A percentile compares a stretch with the other conserved stretches of the same genome.
Conservation (phyloP, 1,140 invertebrate genomes). For the Eumaeus atala region DNA sequence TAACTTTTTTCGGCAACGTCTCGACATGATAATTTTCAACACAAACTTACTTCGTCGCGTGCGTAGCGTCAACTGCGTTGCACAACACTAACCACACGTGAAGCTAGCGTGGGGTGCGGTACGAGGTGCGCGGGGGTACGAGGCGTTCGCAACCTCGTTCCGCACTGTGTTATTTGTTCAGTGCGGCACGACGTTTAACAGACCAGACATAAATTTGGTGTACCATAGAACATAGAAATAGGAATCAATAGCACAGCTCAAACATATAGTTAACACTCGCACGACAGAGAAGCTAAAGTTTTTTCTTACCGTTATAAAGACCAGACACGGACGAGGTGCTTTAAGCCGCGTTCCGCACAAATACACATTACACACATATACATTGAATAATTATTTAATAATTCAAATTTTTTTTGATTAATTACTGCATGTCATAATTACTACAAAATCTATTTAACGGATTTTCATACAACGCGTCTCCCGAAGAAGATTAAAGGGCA, state of each 20-base stretch:
- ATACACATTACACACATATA: no score
- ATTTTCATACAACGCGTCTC: no score
- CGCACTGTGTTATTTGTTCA: conserved; percentile 6
- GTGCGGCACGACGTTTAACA: conserved; percentile 1
- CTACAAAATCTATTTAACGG: no score
- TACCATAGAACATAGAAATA: conserved; percentile 11
- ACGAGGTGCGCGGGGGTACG: conserved; percentile 25
- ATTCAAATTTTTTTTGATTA: no score
- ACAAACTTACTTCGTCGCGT: conserved; percentile 7
- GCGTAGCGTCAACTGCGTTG: conserved; percentile 1
- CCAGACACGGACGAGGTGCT: no score
- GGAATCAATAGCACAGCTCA: conserved; percentile 19
- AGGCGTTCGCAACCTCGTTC: conserved; percentile 24
- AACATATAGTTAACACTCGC: conserved; percentile 21
- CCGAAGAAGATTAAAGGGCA: no score
- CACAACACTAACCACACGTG: conserved; percentile 18
- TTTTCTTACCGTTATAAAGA: no score
- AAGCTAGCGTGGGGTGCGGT: conserved; percentile 23
- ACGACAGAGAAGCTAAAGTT: no score
- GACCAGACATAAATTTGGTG: conserved; percentile 9
- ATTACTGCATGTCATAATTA: no score
- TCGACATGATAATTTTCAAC: conserved; percentile 16
- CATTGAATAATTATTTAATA: no score
- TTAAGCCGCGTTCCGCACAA: no score
- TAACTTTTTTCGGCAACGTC: conserved; percentile 22